Conservation (phyloP, 2,888 invertebrate species). For the Sialis lutaria region DNA sequence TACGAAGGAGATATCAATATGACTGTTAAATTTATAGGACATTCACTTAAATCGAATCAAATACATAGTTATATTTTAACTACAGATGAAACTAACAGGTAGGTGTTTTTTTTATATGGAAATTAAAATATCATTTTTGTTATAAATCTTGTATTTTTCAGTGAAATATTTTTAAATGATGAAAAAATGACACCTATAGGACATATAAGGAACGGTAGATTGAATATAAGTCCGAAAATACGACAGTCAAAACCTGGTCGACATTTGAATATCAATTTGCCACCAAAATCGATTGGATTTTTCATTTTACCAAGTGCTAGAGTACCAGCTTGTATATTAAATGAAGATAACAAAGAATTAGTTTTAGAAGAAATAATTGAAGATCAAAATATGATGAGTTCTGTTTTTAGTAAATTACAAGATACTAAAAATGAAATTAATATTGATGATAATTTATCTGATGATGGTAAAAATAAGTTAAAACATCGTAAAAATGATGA, state of each 20-base stretch:
- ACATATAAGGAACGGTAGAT: conserved; percentile 28
- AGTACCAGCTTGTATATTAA: conserved; percentile 33
- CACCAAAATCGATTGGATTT: conserved; percentile 52
- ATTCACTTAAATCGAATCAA: conserved; percentile 20
- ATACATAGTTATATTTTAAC: conserved; percentile 23
- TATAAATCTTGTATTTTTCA: conserved; percentile 19
- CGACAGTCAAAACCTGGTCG: conserved; percentile 31
- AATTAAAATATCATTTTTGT: conserved; percentile 1
- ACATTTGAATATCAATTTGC: conserved; percentile 38
- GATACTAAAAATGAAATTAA: not conserved
- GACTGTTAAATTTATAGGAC: conserved; percentile 27
- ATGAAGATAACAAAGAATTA: conserved; percentile 16
- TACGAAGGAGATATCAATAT: conserved; percentile 36
- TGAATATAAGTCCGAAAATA: conserved; percentile 21
- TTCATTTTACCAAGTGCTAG: conserved; percentile 54
- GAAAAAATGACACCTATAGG: conserved; percentile 37
- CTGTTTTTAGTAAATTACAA: not conserved
- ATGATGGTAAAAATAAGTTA: conserved; percentile 2
- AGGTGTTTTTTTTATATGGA: not conserved
- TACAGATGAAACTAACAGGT: conserved; percentile 8
- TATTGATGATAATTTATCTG: not conserved
- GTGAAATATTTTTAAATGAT: conserved; percentile 45
- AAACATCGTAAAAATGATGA: not conserved
- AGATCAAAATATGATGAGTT: conserved; percentile 8
- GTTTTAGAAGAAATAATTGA: conserved; percentile 16